Evolutionary conservation across 2,888 invertebrate genomes (phyloP).

Genomic region (Lordiphosa andalusiaca): DNA sequence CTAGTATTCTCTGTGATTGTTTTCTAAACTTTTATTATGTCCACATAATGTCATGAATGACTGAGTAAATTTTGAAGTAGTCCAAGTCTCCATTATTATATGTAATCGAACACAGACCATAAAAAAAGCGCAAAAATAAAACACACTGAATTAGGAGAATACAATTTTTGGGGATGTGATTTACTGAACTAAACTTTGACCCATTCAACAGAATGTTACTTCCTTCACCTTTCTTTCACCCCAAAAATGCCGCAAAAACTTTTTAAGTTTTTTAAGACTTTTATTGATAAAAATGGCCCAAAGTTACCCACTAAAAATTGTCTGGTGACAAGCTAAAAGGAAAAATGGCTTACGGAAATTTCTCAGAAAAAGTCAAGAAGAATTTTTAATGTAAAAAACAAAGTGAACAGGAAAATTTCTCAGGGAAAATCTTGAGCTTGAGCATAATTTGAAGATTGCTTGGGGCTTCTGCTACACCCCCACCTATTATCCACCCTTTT

Average conservation of each 20-base stretch:
- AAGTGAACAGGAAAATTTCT: conserved; percentile 11
- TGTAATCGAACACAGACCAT: too few species aligned
- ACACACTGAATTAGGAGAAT: too few species aligned
- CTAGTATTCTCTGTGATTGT: not conserved
- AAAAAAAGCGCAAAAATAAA: too few species aligned
- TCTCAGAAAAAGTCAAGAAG: conserved; percentile 9
- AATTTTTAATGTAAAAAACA: conserved; percentile 11
- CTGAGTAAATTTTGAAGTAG: too few species aligned
- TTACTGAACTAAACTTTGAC: not conserved
- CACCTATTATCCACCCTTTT: not conserved
- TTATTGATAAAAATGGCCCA: conserved; percentile 36
- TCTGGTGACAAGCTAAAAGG: conserved; percentile 13
- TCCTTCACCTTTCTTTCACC: not conserved
- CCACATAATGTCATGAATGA: too few species aligned
- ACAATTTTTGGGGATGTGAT: not conserved
- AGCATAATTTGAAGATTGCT: conserved; percentile 11
- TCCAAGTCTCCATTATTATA: too few species aligned
- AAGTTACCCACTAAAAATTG: conserved; percentile 22
- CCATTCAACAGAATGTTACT: not conserved
- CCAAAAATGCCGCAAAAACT: conserved; percentile 19
- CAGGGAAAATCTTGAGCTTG: conserved; percentile 9
- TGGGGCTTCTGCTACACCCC: conserved; percentile 3
- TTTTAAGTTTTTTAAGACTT: conserved; percentile 30
- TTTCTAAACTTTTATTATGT: not conserved
- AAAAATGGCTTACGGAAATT: conserved; percentile 26